A percentile compares a stretch with the other conserved stretches of the same genome.
phyloP scores from a whole-genome alignment of 2,888 invertebrate species.

The Platerodrilus igneus region DNA sequence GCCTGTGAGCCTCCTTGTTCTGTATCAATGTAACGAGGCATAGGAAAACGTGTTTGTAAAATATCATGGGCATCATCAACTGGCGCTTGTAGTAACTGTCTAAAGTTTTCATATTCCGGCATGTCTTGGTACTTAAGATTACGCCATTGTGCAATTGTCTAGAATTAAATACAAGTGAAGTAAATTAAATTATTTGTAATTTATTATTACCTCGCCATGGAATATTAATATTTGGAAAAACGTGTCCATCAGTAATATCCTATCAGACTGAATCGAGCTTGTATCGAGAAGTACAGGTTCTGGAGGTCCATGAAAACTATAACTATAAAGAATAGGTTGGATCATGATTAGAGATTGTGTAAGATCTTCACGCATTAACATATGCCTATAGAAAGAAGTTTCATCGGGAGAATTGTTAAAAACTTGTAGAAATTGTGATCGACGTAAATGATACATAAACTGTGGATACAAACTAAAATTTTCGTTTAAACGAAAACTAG shows the following conservation, averaged over 20 bases:
- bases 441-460: slow-evolving; percentile 98
- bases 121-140: slow-evolving; percentile 93
- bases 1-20: slow-evolving; percentile 99
- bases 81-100: slow-evolving; percentile 91
- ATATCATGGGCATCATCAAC: slow-evolving; percentile 97
- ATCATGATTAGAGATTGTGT: slow-evolving; percentile 99
- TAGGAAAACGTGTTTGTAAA: slow-evolving; percentile 91
- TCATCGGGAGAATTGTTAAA: slow-evolving; percentile 99
- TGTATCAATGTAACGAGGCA: slow-evolving; percentile 98
- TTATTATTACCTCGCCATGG: slow-evolving; percentile 79
- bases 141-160: slow-evolving; percentile 98
- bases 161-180: slow-evolving; percentile 27
- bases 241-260: slow-evolving; percentile 98
- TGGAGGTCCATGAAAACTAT: slow-evolving; percentile 95
- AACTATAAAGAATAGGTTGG: slow-evolving; percentile 97
- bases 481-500: slow-evolving; percentile 91
- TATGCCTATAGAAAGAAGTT: slow-evolving; percentile 98
- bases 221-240: slow-evolving; percentile 99
- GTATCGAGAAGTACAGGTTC: slow-evolving; percentile 97
- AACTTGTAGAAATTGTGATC: slow-evolving; percentile 98
- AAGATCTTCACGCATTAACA: slow-evolving; percentile 95
- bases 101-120: slow-evolving; percentile 97
- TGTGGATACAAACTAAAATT: slow-evolving; percentile 98
- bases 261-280: slow-evolving; percentile 94
- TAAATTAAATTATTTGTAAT: neutral